A percentile compares a stretch with the other conserved stretches of the same genome.
These are phyloP conservation scores for Hetaerina americana DNA, from an alignment of 1,140 invertebrate species.

Conservation along the genomic window DNA sequence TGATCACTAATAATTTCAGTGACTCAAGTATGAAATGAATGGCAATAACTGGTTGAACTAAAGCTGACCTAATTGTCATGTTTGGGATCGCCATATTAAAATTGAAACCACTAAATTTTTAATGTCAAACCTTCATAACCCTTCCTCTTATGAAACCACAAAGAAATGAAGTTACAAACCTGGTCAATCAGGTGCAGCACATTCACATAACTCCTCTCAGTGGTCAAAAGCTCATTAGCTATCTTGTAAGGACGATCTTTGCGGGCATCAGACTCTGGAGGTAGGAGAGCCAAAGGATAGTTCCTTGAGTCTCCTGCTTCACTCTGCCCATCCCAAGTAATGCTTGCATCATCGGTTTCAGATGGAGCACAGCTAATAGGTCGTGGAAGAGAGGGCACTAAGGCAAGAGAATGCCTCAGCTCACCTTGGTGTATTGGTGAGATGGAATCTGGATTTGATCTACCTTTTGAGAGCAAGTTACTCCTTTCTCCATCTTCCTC, in stretches of 20 bases:
- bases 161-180: too few relatives aligned
- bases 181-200: constrained; percentile 39
- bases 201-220: constrained; percentile 37
- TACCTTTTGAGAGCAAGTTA: constrained; percentile 9
- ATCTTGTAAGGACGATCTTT: constrained; percentile 29
- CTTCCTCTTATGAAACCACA: too few relatives aligned
- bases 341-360: constrained; percentile 15
- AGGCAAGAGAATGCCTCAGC: neutral
- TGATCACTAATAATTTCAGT: too few relatives aligned
- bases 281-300: neutral
- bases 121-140: too few relatives aligned
- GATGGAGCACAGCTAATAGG: constrained; percentile 10
- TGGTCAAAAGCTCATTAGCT: constrained; percentile 35
- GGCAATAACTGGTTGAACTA: too few relatives aligned
- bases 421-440: neutral
- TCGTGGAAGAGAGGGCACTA: constrained; percentile 7
- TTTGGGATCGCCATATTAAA: too few relatives aligned
- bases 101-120: too few relatives aligned
- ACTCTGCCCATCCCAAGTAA: constrained; percentile 8
- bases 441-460: constrained; percentile 7
- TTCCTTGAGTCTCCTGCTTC: constrained; percentile 10
- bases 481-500: constrained; percentile 11
- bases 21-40: too few relatives aligned
- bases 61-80: too few relatives aligned
- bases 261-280: constrained; percentile 17